Base-by-base conservation (phyloP, 2,888 invertebrate genomes). In the Anodontia alba region DNA sequence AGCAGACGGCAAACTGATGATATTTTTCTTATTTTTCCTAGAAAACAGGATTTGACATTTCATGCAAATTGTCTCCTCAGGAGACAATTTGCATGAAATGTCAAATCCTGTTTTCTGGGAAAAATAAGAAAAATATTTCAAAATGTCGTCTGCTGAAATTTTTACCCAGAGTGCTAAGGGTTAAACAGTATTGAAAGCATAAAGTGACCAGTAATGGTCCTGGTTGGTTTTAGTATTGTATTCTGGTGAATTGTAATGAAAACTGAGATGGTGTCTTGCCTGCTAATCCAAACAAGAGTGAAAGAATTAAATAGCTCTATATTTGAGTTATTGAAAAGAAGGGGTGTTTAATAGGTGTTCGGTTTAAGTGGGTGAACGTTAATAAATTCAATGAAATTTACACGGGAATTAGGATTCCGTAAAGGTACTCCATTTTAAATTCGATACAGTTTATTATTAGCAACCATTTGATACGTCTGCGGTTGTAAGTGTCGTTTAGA, bases 161-260 rank as follows among this genome's bases (percentile, higher is more conserved):
- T n/a, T n/a, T n/a, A n/a, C n/a, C n/a, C n/a, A n/a, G n/a, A n/a
- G n/a, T n/a, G n/a, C n/a, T n/a, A n/a, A n/a, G n/a, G n/a, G n/a
- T n/a, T n/a, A 73, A 70, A 80, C 80, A 67, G 67, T 67, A 72
- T 66, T 72, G 80, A 80, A 80, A 75, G 76, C 80, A 54, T 71
- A 71, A 51, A 72, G 49, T 80, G 80, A 76, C 80, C 80, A 51
- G 57, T 70, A 46, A 46, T 38, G 12, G 62, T 10, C 33, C 23
- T 62, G 31, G 62, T 62, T 62, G 62, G 62, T 62, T 76, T 69
- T 57, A 36, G 51, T 42, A 76, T 80, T 62, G 62, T 62, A 29
- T 31, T 33, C 23, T 33, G 5, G 62, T 62, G 62, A 62, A 62
- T 62, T 62, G 62, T 17, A 62, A 62, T 62, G 62, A 62, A 62